Base-by-base conservation (phyloP, 1,140 invertebrate genomes). In the Macrotrachela quadricornifera region DNA sequence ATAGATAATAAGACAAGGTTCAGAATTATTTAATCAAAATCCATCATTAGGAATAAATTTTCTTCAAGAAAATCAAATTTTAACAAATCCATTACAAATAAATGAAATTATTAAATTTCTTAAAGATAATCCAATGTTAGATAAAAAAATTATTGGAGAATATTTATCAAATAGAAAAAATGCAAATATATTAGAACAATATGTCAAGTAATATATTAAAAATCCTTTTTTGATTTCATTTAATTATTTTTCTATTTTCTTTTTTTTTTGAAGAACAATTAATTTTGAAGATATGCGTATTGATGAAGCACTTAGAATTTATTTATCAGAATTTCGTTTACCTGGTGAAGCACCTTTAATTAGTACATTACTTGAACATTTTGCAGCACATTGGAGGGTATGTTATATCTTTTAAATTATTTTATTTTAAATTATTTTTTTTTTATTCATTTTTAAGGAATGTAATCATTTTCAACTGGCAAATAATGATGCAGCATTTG, bases 341-440 rank as follows among this genome's bases (percentile, higher is more conserved):
- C 94, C 94, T 6, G 94, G 94, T 0, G 94, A 99, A 73, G 85
- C 94, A 1, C 87, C 90, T 0, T 75, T 95, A 13, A 99, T 99
- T 57, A 82, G 85, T 44, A 73, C 88, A 39, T 75, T 99, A 41
- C 77, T 99, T 69, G 90, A 96, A 71, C 83, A 91, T 65, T 99
- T 99, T 71, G 82, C 92, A 1, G 85, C 91, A 63, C 80, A 88
- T 64, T 95, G 88, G 90, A 82, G 87, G 75, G 80, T 30, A 30
- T 4, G 21, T 30, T 30, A 4, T 30, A 8, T 4, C 8, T 30
- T 4, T 4, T 8, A 30, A 30, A 4, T 8, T 30, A 2, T 4
- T 30, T 8, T 2, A 30, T 4, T 30, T 30, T 30, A 30, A 2
- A 30, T 30, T 2, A 30, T 4, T 30, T 4, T 2, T 4, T 30